Evolutionary conservation across 64 coral and sea anemone genomes (phyloP), one percentile per base, ranked within the genome.

Genomic region (Exaiptasia diaphana): DNA sequence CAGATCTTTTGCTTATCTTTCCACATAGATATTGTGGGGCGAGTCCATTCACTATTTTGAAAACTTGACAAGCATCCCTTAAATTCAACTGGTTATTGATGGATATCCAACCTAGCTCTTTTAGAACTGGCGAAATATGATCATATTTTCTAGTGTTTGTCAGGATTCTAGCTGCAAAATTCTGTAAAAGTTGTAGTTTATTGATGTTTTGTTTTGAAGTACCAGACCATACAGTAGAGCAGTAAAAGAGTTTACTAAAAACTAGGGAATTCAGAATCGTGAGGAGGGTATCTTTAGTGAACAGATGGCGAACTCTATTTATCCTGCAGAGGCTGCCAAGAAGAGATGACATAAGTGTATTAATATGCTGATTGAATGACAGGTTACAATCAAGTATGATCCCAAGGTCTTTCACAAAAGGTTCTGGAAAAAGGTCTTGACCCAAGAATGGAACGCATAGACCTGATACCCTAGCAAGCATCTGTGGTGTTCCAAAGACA

Each of bases 401-500:
- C n/a, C n/a, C n/a, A n/a, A n/a, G n/a, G n/a, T n/a, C n/a, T n/a
- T n/a, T n/a, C n/a, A n/a, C n/a, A n/a, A n/a, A n/a, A n/a, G n/a
- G n/a, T n/a, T n/a, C n/a, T n/a, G n/a, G n/a, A n/a, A n/a, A n/a
- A n/a, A n/a, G n/a, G n/a, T n/a, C n/a, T n/a, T n/a, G n/a, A n/a
- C n/a, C n/a, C n/a, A n/a, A n/a, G n/a, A n/a, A n/a, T n/a, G n/a
- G n/a, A n/a, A n/a, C n/a, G n/a, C n/a, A n/a, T n/a, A n/a, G 26
- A 14, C 52, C 11, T 49, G 73, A 46, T 30, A 76, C 18, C 31
- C 74, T 79, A 23, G 35, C 40, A 26, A 60, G 15, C 75, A 79
- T 41, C 54, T 76, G 83, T 32, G 70, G 56, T 68, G 86, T 88
- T 33, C 75, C 86, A 32, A 79, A 30, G 30, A 88, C 20, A 71